These are phyloP conservation scores for Andrena hattorfiana DNA, from an alignment of 2,888 invertebrate species.

Conservation along the genomic window DNA sequence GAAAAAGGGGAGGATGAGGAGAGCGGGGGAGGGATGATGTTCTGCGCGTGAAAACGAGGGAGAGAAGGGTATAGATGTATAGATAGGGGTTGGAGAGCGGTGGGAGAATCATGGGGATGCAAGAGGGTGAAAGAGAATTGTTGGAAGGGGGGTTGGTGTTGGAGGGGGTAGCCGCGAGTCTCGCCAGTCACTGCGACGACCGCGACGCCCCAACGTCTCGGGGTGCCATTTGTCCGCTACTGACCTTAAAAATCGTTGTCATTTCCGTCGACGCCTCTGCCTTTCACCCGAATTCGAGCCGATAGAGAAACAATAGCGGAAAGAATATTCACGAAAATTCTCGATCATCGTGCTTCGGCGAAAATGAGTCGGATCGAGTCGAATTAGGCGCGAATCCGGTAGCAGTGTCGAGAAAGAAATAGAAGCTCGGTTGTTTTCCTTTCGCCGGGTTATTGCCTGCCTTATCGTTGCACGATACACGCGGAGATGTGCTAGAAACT, in stretches of 20 bases:
- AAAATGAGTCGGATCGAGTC: conserved; percentile 17
- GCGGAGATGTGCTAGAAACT: conserved; percentile 48
- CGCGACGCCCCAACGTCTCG: conserved; percentile 84
- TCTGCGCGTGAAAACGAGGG: conserved; percentile 55
- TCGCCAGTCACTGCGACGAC: conserved; percentile 85
- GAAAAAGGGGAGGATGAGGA: conserved; percentile 40
- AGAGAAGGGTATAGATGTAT: conserved; percentile 53
- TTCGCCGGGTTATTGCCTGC: background rate
- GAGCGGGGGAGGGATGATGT: conserved; percentile 30
- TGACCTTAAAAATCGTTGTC: conserved; percentile 71
- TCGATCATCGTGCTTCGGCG: background rate
- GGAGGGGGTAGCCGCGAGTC: conserved; percentile 78
- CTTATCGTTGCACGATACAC: conserved; percentile 10
- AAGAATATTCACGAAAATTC: background rate
- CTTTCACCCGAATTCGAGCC: conserved; percentile 12
- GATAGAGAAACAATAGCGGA: background rate
- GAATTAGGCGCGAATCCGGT: conserved; percentile 33
- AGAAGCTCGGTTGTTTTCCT: background rate
- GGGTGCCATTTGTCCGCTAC: conserved; percentile 77
- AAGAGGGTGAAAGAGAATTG: conserved; percentile 66
- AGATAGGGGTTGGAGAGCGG: conserved; percentile 48
- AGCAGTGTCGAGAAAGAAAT: conserved; percentile 32
- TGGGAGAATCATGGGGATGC: conserved; percentile 56
- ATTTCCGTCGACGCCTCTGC: conserved; percentile 43
- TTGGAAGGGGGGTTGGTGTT: conserved; percentile 67